Conservation (phyloP, 2,113 vertebrate genomes). For the Corythornis vintsioides region DNA sequence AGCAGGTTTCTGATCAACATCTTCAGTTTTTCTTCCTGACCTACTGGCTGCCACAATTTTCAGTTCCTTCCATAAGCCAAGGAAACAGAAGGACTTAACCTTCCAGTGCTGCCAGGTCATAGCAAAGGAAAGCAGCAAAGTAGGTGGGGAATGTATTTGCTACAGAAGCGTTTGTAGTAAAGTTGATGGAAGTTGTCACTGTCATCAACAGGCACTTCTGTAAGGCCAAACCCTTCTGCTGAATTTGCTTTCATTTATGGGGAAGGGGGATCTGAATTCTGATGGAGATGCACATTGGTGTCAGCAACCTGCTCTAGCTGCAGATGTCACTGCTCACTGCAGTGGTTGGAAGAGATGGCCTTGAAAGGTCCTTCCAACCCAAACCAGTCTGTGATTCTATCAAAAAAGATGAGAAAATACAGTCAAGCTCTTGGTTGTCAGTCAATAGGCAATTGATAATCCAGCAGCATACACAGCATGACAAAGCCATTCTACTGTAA, state of each 20-base stretch:
- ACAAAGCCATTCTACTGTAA: neutral
- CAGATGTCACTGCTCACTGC: neutral
- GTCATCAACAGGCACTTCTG: neutral
- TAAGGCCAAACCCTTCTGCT: neutral
- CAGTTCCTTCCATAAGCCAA: neutral
- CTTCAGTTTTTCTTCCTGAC: neutral
- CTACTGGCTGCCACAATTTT: neutral
- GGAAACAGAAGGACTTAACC: fast-evolving
- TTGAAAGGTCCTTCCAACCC: neutral
- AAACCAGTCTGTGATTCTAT: neutral
- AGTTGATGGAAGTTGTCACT: neutral
- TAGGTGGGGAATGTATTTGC: neutral
- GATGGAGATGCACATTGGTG: neutral
- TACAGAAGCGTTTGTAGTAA: neutral
- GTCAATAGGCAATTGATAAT: neutral
- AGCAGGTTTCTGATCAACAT: neutral
- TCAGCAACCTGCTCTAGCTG: neutral
- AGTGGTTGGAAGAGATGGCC: neutral
- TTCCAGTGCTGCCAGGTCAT: neutral
- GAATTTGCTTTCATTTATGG: neutral
- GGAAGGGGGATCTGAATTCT: neutral
- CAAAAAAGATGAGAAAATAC: neutral
- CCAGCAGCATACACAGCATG: neutral
- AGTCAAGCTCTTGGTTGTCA: neutral
- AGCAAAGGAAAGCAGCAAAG: neutral